phyloP scores from a whole-genome alignment of 2,888 invertebrate species.

The Alcis repandata region DNA sequence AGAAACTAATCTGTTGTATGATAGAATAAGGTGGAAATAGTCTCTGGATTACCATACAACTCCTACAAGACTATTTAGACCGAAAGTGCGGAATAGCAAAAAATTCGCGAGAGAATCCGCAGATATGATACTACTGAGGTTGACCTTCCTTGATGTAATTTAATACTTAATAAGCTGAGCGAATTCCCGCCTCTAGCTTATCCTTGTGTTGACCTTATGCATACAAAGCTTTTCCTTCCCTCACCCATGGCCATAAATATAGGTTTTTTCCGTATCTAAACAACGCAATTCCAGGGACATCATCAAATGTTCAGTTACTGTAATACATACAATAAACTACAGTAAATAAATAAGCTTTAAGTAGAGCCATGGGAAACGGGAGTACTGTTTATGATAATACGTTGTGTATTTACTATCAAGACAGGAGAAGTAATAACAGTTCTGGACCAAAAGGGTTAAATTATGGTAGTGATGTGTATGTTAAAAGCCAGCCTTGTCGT shows the following conservation, averaged over 20 bases:
- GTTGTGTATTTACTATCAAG: no score
- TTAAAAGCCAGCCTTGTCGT: no score
- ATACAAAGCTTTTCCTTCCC: constrained; percentile 18
- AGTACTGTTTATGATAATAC: no score
- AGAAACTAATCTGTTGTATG: no score
- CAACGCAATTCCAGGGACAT: background rate
- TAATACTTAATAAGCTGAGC: constrained; percentile 17
- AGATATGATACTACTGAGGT: background rate
- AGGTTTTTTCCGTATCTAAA: constrained; percentile 7
- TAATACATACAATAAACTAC: background rate
- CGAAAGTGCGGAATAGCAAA: background rate
- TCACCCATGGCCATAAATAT: constrained; percentile 5
- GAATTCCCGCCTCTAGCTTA: background rate
- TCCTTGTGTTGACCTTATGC: constrained; percentile 17
- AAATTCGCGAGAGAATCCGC: background rate
- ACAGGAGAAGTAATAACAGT: no score
- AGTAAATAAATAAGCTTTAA: no score
- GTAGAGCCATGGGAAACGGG: no score
- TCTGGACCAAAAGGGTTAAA: no score
- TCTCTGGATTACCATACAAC: no score
- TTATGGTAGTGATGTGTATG: no score
- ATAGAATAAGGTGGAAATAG: no score
- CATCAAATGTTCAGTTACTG: constrained; percentile 2
- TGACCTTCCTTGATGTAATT: constrained; percentile 19
- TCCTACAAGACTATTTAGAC: no score